Base-by-base conservation (phyloP, 2,797 vertebrate genomes). In the Botia kubotai region DNA sequence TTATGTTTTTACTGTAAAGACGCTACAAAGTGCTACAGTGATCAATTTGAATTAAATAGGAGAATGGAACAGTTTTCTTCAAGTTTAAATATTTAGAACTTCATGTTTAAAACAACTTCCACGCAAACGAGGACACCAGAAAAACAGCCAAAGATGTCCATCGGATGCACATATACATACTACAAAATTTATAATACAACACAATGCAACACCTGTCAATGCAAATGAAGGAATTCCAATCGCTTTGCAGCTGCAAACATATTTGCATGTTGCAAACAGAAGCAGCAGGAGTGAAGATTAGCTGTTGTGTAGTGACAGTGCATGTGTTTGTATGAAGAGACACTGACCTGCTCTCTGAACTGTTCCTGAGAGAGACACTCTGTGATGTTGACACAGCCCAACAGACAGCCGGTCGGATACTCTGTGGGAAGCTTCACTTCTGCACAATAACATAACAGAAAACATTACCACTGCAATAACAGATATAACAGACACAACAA, bases 351-450 rank as follows among this genome's bases (percentile, higher is more conserved):
- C 75, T 98, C 94, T 62, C 87, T 94, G 87, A 96, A 99, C 84
- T 99, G 96, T 72, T 97, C 96, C 86, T 97, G 97, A 0, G 96
- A 94, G 60, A 98, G 93, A 79, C 97, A 99, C 85, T 99, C 97
- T 0, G 75, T 93, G 88, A 98, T 23, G 0, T 96, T 95, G 87
- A 99, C 94, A 2, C 95, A 98, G 82, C 98, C 98, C 69, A 99
- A 87, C 83, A 99, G 92, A 90, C 97, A 99, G 82, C 96, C 94
- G 2, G 95, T 96, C 63, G 98, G 98, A 90, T 98, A 99, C 73
- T 97, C 95, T 3, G 86, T 92, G 13, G 97, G 93, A 88, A 95
- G 93, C 76, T 88, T 91, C 82, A 94, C 86, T 84, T 93, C 97
- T 99, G 90, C 19, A 82, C 14, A 85, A 23, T 62, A 14, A 52